Conservation (phyloP, 2,113 vertebrate species). For the Melanostigma gelatinosum region DNA sequence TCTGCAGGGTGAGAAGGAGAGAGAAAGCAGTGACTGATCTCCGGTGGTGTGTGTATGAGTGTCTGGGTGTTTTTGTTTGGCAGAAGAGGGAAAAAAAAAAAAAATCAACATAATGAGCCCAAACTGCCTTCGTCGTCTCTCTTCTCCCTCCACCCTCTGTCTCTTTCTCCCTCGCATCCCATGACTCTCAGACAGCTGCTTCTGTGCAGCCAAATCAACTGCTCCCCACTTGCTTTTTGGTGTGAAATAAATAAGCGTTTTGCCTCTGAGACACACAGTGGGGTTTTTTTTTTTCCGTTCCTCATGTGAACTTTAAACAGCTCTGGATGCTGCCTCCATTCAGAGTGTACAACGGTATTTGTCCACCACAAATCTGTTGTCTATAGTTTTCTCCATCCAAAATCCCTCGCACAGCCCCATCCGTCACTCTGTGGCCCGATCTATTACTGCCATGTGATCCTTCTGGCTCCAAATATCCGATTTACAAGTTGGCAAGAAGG, state of each 20-base stretch:
- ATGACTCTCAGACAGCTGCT: constrained; percentile 69
- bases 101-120: constrained; percentile 81
- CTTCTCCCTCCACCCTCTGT: constrained; percentile 46
- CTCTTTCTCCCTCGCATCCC: constrained; percentile 61
- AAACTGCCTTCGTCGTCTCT: constrained; percentile 58
- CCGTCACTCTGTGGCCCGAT: constrained; percentile 44
- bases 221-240: constrained; percentile 64
- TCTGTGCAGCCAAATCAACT: constrained; percentile 73
- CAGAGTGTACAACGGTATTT: constrained; percentile 19
- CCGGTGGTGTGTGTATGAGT: constrained; percentile 62
- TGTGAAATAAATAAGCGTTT: constrained; percentile 62
- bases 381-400: background rate
- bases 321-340: constrained; percentile 5
- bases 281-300: constrained; percentile 33
- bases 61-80: constrained; percentile 77
- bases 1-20: constrained; percentile 51
- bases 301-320: constrained; percentile 20
- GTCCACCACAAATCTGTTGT: constrained; percentile 20
- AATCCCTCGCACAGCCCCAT: constrained; percentile 16
- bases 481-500: constrained; percentile 60
- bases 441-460: constrained; percentile 54
- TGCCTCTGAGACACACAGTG: constrained; percentile 35
- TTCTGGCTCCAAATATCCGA: constrained; percentile 64
- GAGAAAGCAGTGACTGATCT: constrained; percentile 64
- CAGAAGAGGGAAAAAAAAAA: constrained; percentile 61